Conservation (phyloP, 1,140 invertebrate species). For the Caenorhabditis elegans region WBcel235 BX284604.4:2091501-2092000, state of each 20-base stretch:
- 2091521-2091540: not conserved
- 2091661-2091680: not conserved
- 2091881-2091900: not conserved
- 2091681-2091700: not conserved
- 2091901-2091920: not conserved
- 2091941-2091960: not conserved
- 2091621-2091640: not conserved
- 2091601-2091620: not conserved
- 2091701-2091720: not conserved
- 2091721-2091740: conserved; percentile 3
- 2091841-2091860: no score
- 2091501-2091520: no score
- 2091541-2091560: not conserved
- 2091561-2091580: conserved; percentile 22
- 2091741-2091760: not conserved
- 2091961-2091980: not conserved
- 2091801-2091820: not conserved
- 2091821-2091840: not conserved
- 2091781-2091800: not conserved
- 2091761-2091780: no score
- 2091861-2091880: no score
- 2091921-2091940: not conserved
- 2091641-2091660: not conserved
- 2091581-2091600: not conserved
- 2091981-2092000: conserved; percentile 8